Evolutionary conservation across 2,888 invertebrate genomes (phyloP).

Genomic region (Bellardia bayeri): DNA sequence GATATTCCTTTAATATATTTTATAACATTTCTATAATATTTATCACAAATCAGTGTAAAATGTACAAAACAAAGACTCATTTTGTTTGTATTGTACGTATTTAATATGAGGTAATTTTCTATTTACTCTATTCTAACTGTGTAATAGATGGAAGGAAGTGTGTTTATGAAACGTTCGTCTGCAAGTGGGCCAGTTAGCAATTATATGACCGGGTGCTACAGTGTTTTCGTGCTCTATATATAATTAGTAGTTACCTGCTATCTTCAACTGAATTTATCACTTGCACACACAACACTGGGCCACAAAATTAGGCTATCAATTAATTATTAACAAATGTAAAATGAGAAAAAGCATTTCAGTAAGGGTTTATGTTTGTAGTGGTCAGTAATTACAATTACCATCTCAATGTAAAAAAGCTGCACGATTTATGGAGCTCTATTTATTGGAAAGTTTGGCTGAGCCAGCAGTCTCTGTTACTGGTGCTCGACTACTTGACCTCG

Average conservation of each 20-base stretch:
- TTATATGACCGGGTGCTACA: neutral
- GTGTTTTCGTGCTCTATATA: constrained; percentile 12
- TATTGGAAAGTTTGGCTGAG: too few relatives aligned
- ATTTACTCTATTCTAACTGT: constrained; percentile 7
- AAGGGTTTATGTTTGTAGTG: too few relatives aligned
- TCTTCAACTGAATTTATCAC: constrained; percentile 20
- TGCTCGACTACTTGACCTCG: too few relatives aligned
- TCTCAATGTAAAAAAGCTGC: too few relatives aligned
- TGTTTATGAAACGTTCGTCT: constrained; percentile 4
- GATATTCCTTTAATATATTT: too few relatives aligned
- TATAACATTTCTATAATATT: too few relatives aligned
- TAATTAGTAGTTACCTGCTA: constrained; percentile 59
- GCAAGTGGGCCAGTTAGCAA: neutral
- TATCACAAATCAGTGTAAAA: constrained; percentile 12
- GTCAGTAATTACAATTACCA: too few relatives aligned
- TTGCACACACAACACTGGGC: neutral
- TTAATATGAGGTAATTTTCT: constrained; percentile 8
- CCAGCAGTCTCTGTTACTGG: too few relatives aligned
- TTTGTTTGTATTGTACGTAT: neutral
- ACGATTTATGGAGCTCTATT: too few relatives aligned
- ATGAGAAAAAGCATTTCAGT: too few relatives aligned
- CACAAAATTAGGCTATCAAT: too few relatives aligned
- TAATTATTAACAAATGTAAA: too few relatives aligned
- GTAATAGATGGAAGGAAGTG: constrained; percentile 28
- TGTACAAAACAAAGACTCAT: constrained; percentile 21